Conservation (phyloP, 2,888 invertebrate genomes). For the Eurytoma adleriae region DNA sequence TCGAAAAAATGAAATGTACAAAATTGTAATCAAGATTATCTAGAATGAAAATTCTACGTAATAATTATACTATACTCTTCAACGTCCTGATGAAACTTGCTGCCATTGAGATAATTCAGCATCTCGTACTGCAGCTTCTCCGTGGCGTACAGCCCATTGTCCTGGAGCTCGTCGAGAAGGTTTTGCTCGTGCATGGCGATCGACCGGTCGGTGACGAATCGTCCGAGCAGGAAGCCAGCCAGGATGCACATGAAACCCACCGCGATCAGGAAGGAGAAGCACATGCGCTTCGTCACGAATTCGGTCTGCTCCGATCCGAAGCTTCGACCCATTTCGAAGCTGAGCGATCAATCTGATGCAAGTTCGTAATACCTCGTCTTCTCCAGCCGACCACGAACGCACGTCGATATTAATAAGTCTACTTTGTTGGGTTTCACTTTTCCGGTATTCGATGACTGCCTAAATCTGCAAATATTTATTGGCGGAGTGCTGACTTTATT, state of each 20-base stretch:
- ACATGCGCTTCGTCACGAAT: conserved; percentile 76
- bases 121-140: conserved; percentile 64
- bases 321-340: conserved; percentile 75
- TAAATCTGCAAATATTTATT: too few relatives aligned
- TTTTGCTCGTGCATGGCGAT: conserved; percentile 37
- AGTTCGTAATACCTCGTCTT: not conserved
- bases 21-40: too few relatives aligned
- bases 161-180: conserved; percentile 63
- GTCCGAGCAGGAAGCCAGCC: conserved; percentile 77
- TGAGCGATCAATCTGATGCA: conserved; percentile 76
- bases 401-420: too few relatives aligned
- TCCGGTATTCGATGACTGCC: too few relatives aligned
- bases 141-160: conserved; percentile 67
- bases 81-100: conserved; percentile 27
- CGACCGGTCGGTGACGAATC: conserved; percentile 72
- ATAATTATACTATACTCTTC: conserved; percentile 16
- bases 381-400: not conserved
- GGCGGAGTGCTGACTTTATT: too few relatives aligned
- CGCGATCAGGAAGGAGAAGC: conserved; percentile 76
- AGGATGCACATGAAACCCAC: conserved; percentile 76
- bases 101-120: conserved; percentile 42
- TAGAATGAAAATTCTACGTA: too few relatives aligned
- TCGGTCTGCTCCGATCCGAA: conserved; percentile 72
- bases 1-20: too few relatives aligned
- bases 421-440: too few relatives aligned